Base-by-base conservation (phyloP, 2,113 vertebrate species). In the Cervus canadensis region DNA sequence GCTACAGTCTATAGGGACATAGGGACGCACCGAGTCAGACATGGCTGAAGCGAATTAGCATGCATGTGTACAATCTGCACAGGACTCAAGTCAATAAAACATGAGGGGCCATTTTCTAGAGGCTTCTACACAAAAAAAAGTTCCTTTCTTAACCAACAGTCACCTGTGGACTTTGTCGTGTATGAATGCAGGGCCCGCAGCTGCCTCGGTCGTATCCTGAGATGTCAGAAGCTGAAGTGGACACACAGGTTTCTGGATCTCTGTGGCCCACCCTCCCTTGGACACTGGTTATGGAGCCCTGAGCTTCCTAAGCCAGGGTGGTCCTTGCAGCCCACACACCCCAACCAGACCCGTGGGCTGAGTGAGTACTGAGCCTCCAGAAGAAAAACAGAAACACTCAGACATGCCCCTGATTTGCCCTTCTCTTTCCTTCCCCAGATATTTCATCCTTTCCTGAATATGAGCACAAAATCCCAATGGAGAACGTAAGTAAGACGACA, bases 141-240 rank as follows among this genome's bases (percentile, higher is more conserved):
- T 2, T 36, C 16, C 64, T 50, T 52, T 43, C 21, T 48, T 5
- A 14, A 40, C 5, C 1, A 3, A 6, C 16, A 60, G 64, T 28
- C 21, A 1, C 57, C 43, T 6, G 36, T 28, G 48, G 48, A 30
- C 40, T 33, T 12, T 26, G 85, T 7, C 1, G 2, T 60, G 54
- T 11, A 1, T 5, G 17, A 19, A 11, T 3, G 25, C 2, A 1
- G 45, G 16, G 19, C 17, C 54, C 0, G 8, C 26, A 8, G 50
- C 64, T 11, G 7, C 25, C 14, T 15, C 1, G 0, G 89, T 13
- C 10, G 1, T 2, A 15, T 30, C 50, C 13, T 16, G 45, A 59
- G 84, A 12, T 2, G 10, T 43, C 21, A 16, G 81, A n/a, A 25
- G 67, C 12, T 7, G 26, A 50, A 7, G n/a, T 6, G 0, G 43